phyloP scores from a whole-genome alignment of 2,797 vertebrate genomes.

The Euthynnus affinis region DNA sequence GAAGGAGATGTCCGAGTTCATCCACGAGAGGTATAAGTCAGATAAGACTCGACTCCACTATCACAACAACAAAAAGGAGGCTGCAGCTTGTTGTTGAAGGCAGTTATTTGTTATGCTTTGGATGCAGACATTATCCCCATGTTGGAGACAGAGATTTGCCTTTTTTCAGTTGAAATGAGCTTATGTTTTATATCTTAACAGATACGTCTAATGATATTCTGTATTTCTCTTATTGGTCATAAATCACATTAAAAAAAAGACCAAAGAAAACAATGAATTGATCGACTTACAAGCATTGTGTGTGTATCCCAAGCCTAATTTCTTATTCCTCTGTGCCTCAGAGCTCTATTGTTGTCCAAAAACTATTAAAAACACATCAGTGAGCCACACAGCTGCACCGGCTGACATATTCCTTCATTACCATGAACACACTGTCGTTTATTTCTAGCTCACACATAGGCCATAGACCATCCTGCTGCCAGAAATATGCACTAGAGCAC shows the following conservation, averaged over 20 bases:
- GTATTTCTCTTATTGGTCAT: not conserved
- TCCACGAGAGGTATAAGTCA: conserved; percentile 92
- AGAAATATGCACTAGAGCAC: too few species aligned
- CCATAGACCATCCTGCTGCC: not conserved
- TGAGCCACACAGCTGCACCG: too few species aligned
- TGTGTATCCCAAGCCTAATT: too few species aligned
- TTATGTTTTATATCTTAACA: too few species aligned
- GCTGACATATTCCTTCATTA: not conserved
- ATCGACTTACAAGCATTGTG: too few species aligned
- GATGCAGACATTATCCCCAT: not conserved
- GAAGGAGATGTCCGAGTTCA: conserved; percentile 98
- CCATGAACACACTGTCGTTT: not conserved
- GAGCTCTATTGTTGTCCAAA: not conserved
- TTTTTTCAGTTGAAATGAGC: too few species aligned
- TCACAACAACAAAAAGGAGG: not conserved
- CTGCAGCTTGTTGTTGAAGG: not conserved
- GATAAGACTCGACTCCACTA: not conserved
- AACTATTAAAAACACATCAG: not conserved
- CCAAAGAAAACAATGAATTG: too few species aligned
- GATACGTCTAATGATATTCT: not conserved
- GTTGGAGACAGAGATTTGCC: too few species aligned
- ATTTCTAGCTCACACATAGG: too few species aligned
- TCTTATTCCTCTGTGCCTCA: not conserved
- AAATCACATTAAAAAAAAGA: not conserved
- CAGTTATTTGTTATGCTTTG: conserved; percentile 1